These are phyloP conservation scores for Girardinichthys multiradiatus DNA, from an alignment of 2,113 vertebrate species.

Conservation along the genomic window DNA sequence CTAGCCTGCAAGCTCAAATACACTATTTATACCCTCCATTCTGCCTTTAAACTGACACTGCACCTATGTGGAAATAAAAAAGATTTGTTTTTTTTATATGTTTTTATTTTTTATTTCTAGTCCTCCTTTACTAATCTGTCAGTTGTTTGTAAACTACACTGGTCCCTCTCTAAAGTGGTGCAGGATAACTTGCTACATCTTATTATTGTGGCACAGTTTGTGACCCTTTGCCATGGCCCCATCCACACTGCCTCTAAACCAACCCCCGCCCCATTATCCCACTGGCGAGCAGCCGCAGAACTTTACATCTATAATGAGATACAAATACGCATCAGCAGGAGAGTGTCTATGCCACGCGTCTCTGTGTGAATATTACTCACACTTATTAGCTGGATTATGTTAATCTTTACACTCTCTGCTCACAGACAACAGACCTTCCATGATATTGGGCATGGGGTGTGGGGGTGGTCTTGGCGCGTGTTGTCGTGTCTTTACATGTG, in stretches of 20 bases:
- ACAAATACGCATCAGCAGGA: slow-evolving; percentile 81
- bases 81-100: slow-evolving; percentile 24
- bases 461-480: slow-evolving; percentile 70
- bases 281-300: slow-evolving; percentile 43
- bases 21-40: slow-evolving; percentile 73
- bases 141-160: slow-evolving; percentile 22
- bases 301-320: slow-evolving; percentile 82
- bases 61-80: slow-evolving; percentile 33
- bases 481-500: slow-evolving; percentile 45
- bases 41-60: slow-evolving; percentile 50
- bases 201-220: slow-evolving; percentile 40
- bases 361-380: slow-evolving; percentile 81
- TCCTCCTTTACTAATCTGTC: slow-evolving; percentile 13
- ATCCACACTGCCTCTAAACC: background rate
- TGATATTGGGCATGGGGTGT: slow-evolving; percentile 61
- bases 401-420: slow-evolving; percentile 81
- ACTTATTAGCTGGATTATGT: slow-evolving; percentile 82
- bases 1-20: slow-evolving; percentile 69
- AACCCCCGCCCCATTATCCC: slow-evolving; percentile 18
- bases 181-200: slow-evolving; percentile 20
- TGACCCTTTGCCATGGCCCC: slow-evolving; percentile 56
- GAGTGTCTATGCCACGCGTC: slow-evolving; percentile 78
- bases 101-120: slow-evolving; percentile 25
- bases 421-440: slow-evolving; percentile 79
- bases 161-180: slow-evolving; percentile 3